Conservation (phyloP, 2,888 invertebrate genomes). For the Nasonia oneida region DNA sequence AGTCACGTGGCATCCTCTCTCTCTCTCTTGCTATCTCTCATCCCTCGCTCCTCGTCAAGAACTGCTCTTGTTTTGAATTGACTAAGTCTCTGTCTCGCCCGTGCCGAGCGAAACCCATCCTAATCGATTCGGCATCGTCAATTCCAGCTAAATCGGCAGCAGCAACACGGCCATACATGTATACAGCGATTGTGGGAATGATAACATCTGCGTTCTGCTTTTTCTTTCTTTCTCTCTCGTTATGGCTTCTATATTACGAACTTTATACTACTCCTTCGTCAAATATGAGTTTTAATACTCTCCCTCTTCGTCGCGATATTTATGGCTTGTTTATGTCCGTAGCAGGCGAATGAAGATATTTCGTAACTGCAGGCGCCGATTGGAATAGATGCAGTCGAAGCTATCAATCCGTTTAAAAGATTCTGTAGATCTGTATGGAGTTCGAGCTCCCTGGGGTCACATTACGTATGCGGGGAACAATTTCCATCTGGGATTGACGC, state of each 20-base stretch:
- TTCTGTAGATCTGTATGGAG: neutral
- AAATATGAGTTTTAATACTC: neutral
- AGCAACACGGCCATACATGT: neutral
- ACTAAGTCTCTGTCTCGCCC: neutral
- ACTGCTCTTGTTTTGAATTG: conserved; percentile 32
- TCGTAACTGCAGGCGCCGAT: neutral
- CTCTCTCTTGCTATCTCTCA: neutral
- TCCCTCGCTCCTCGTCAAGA: conserved; percentile 4
- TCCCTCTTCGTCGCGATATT: neutral
- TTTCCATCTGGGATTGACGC: neutral
- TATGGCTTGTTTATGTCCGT: neutral
- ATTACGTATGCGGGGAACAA: neutral
- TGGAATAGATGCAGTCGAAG: neutral
- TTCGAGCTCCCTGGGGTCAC: neutral
- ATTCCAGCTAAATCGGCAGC: conserved; percentile 13
- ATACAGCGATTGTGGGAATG: conserved; percentile 8
- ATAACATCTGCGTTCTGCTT: neutral
- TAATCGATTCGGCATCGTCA: conserved; percentile 31
- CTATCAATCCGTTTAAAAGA: neutral
- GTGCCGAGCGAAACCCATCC: neutral
- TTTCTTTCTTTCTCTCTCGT: neutral
- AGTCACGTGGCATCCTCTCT: conserved; percentile 4
- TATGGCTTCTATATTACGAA: neutral
- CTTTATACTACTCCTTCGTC: neutral
- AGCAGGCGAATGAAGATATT: neutral